Evolutionary conservation across 2,113 vertebrate species (phyloP).

Genomic region (Salvator merianae): DNA sequence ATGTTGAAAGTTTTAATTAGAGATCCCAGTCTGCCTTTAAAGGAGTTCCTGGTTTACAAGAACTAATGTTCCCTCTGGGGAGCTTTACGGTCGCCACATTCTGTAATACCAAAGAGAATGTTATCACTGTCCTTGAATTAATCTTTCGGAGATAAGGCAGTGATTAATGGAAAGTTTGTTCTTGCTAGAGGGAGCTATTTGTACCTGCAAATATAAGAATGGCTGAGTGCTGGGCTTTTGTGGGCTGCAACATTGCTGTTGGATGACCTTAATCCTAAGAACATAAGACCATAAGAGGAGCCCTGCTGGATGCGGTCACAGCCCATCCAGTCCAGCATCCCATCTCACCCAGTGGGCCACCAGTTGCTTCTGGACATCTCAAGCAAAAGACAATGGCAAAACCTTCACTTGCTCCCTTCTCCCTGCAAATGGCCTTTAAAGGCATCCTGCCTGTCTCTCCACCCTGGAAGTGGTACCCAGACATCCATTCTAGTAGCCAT

Average conservation of each 20-base stretch:
- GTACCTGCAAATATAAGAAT: constrained; percentile 61
- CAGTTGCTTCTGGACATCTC: not conserved
- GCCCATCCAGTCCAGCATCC: too few relatives aligned
- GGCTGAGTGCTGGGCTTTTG: constrained; percentile 34
- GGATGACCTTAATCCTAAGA: too few relatives aligned
- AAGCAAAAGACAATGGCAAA: not conserved
- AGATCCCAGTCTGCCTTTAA: constrained; percentile 22
- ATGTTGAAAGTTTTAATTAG: not conserved
- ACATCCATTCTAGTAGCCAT: too few relatives aligned
- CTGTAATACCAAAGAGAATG: constrained; percentile 56
- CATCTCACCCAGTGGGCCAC: not conserved
- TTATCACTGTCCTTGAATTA: constrained; percentile 63
- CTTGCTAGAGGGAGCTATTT: constrained; percentile 61
- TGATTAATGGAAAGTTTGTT: constrained; percentile 69
- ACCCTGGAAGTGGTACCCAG: too few relatives aligned
- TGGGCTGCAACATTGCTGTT: not conserved
- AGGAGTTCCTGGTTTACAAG: constrained; percentile 6
- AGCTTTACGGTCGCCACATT: constrained; percentile 9
- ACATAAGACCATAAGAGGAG: too few relatives aligned
- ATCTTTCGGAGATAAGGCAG: constrained; percentile 64
- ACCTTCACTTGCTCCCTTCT: too few relatives aligned
- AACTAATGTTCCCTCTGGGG: constrained; percentile 40
- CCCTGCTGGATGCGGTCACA: too few relatives aligned
- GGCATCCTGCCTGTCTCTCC: too few relatives aligned
- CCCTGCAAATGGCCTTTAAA: not conserved